Evolutionary conservation across 64 coral and sea anemone genomes (phyloP).

Genomic region (Actinia tenebrosa): DNA sequence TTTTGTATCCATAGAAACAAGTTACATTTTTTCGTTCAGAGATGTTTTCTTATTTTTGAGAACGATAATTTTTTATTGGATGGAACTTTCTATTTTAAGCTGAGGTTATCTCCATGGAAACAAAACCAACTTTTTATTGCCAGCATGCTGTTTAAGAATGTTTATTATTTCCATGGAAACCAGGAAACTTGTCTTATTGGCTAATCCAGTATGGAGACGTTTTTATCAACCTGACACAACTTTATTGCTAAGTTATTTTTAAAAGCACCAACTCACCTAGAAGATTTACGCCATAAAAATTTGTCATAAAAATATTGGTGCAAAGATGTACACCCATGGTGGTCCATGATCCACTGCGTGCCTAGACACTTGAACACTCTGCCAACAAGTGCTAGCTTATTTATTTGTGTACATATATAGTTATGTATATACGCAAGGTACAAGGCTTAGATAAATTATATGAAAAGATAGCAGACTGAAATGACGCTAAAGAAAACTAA

Average conservation of each 20-base stretch:
- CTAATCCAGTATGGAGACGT: not conserved
- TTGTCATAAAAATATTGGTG: not conserved
- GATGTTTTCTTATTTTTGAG: no score
- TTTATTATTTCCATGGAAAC: not conserved
- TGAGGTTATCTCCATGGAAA: not conserved
- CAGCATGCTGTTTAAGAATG: not conserved
- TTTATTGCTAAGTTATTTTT: not conserved
- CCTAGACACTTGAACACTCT: not conserved
- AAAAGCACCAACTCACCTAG: not conserved
- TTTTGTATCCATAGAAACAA: no score
- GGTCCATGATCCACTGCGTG: slow-evolving; percentile 11
- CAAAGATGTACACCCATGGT: not conserved
- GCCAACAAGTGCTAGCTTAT: not conserved
- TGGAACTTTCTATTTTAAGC: no score
- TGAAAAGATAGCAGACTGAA: not conserved
- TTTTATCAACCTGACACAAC: not conserved
- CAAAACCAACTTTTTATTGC: not conserved
- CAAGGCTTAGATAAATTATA: not conserved
- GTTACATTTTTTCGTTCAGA: no score
- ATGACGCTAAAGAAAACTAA: not conserved
- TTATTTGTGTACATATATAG: slow-evolving; percentile 23
- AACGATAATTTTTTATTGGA: no score
- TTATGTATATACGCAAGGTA: not conserved
- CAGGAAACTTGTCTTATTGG: not conserved
- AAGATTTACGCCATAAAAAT: not conserved